Base-by-base conservation (phyloP, 2,888 invertebrate genomes). In the Dioctria linearis region DNA sequence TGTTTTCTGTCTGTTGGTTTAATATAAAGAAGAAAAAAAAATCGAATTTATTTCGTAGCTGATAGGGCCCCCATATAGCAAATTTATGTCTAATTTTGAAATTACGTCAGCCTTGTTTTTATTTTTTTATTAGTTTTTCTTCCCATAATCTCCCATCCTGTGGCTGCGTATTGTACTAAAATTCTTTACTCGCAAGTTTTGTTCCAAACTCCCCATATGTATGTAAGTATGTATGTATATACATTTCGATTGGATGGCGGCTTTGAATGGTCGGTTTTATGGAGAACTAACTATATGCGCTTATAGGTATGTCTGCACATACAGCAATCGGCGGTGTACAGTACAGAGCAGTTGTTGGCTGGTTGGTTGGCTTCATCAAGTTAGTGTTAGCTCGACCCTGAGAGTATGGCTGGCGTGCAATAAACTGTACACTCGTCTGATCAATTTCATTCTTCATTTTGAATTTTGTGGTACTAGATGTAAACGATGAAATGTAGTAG, bases 401-500 rank as follows among this genome's bases (percentile, higher is more conserved):
- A 63, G 40, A 63, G 40, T 63, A n/a, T 59, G 40, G 63, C 75
- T 59, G 40, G 63, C 75, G 75, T 75, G 46, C 75, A 75, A 59
- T 75, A 75, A 75, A 75, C 75, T 75, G 75, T 75, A 75, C 61
- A 75, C 46, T 75, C 75, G 25, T 42, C 13, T 75, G 40, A 75
- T 75, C 75, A 75, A 75, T 75, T 59, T 59, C 43, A 25, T 3
- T 37, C 54, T 11, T 54, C 6, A 3, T 11, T 54, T 54, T 54
- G 54, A 25, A 25, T 25, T 25, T 25, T 25, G 25, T 25, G 25
- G 25, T 54, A 54, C 54, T 54, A 54, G 54, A 54, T 54, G 25
- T 39, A n/a, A 39, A 25, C 49, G 54, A 8, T n/a, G 11, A 39
- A 5, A 11, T 54, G 37, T 49, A 39, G 9, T 39, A 63, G 63